phyloP scores from a whole-genome alignment of 1,140 invertebrate species.

The Stenopsyche tienmushanensis region DNA sequence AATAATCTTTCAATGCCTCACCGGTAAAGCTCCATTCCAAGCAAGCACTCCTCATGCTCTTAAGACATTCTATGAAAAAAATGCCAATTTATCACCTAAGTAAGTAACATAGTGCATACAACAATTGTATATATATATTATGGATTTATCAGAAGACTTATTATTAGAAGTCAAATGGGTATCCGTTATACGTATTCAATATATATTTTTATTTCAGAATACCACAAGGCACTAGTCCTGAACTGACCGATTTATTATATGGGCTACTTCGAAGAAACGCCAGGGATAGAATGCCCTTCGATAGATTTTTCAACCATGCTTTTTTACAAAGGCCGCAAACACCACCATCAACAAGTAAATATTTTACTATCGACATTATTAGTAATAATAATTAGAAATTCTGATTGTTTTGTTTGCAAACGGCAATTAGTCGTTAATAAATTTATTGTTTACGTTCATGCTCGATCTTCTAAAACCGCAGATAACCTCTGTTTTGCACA shows the following conservation, averaged over 20 bases:
- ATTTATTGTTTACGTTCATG: neutral
- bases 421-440: no score
- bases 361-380: neutral
- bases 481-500: no score
- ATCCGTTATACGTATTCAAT: neutral
- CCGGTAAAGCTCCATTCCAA: slow-evolving; percentile 97
- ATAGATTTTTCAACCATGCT: slow-evolving; percentile 89
- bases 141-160: no score
- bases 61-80: slow-evolving; percentile 96
- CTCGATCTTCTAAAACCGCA: no score
- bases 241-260: slow-evolving; percentile 83
- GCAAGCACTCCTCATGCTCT: slow-evolving; percentile 97
- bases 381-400: neutral
- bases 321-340: slow-evolving; percentile 75
- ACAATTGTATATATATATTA: slow-evolving; percentile 3
- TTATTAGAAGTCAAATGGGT: no score
- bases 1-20: slow-evolving; percentile 98
- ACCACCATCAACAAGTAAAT: slow-evolving; percentile 44
- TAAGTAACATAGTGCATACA: slow-evolving; percentile 53
- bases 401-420: neutral
- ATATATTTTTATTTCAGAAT: slow-evolving; percentile 66
- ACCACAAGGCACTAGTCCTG: slow-evolving; percentile 86
- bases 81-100: slow-evolving; percentile 93
- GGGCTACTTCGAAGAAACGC: slow-evolving; percentile 90
- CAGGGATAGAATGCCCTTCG: slow-evolving; percentile 93